These are phyloP conservation scores for Trogon surrucura DNA, from an alignment of 2,113 vertebrate species.

Conservation along the genomic window DNA sequence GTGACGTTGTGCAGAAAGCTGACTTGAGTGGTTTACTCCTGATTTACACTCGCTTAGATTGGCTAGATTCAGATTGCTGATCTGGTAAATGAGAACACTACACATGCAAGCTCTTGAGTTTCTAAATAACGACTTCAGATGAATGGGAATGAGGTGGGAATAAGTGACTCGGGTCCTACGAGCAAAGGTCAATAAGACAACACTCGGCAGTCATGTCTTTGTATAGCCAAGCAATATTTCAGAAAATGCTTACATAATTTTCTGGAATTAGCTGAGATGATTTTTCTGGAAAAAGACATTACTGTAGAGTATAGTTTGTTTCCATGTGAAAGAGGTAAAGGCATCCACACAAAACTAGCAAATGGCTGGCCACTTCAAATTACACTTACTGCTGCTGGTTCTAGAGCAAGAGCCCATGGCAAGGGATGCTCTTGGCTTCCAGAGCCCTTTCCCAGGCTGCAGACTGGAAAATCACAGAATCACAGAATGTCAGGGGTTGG, in stretches of 20 bases:
- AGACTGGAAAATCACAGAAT: not conserved
- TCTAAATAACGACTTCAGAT: not conserved
- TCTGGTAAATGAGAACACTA: not conserved
- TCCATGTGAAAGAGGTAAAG: not conserved
- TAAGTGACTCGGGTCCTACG: not conserved
- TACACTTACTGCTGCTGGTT: not conserved
- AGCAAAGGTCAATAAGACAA: not conserved
- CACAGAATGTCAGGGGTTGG: too few relatives aligned
- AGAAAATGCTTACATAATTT: not conserved
- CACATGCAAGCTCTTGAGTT: rapidly evolving
- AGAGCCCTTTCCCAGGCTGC: not conserved
- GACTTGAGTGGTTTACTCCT: not conserved
- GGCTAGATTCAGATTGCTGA: not conserved
- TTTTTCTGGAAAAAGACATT: not conserved
- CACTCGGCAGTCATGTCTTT: rapidly evolving
- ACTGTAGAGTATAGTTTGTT: not conserved
- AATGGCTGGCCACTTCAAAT: not conserved
- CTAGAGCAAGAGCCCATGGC: not conserved
- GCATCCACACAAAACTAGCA: rapidly evolving
- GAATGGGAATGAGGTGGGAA: not conserved
- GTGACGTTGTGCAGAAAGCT: not conserved
- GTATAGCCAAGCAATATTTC: not conserved
- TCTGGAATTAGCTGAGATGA: not conserved
- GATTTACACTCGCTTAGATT: rapidly evolving
- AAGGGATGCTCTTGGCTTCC: not conserved